These are phyloP conservation scores for Caenorhabditis imperialis DNA, from an alignment of 2,888 invertebrate genomes.

Conservation along the genomic window DNA sequence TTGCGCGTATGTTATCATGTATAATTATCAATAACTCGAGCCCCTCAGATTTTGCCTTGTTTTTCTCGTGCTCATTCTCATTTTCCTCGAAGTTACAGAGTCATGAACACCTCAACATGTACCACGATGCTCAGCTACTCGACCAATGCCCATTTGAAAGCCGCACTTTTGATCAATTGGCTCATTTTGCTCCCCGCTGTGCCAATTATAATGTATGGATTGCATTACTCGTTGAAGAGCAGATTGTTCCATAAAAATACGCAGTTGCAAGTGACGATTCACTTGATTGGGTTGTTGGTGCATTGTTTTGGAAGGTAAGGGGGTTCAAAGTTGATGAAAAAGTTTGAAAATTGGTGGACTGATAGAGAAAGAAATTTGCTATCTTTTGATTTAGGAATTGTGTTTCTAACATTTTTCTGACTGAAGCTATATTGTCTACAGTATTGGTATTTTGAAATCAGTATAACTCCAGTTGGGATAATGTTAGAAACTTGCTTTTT, in stretches of 20 bases:
- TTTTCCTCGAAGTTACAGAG: too few relatives aligned
- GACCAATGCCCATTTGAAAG: slow-evolving; percentile 4
- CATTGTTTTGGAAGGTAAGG: slow-evolving; percentile 35
- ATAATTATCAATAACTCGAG: too few relatives aligned
- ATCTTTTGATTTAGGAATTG: not conserved
- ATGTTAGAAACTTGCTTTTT: not conserved
- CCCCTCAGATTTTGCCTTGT: too few relatives aligned
- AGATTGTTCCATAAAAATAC: slow-evolving; percentile 30
- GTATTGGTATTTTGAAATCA: too few relatives aligned
- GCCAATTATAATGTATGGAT: slow-evolving; percentile 16
- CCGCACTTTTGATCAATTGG: slow-evolving; percentile 25
- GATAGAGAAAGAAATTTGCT: too few relatives aligned
- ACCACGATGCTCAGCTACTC: slow-evolving; percentile 30
- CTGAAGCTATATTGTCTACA: too few relatives aligned
- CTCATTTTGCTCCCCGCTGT: slow-evolving; percentile 21
- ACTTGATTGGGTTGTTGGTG: slow-evolving; percentile 21
- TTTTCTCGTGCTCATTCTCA: too few relatives aligned
- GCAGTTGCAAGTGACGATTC: slow-evolving; percentile 18
- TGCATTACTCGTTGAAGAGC: not conserved
- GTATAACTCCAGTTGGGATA: too few relatives aligned
- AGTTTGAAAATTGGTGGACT: not conserved
- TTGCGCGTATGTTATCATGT: too few relatives aligned
- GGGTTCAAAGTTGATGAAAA: not conserved
- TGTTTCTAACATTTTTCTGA: not conserved
- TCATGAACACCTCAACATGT: slow-evolving; percentile 5